Conservation (phyloP, 2,888 invertebrate genomes). For the Volucella inflata region DNA sequence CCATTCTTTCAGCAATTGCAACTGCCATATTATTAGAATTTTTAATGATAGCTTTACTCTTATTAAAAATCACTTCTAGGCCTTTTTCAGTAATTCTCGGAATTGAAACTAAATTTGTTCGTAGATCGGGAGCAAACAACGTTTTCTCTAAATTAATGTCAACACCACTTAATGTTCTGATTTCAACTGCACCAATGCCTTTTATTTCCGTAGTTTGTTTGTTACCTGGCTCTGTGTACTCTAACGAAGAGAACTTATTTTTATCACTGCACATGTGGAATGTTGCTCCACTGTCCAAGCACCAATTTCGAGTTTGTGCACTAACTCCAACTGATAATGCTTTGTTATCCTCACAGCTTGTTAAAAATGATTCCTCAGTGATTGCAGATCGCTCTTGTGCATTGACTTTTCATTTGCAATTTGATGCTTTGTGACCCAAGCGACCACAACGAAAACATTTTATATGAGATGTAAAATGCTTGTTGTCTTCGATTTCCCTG, state of each 20-base stretch:
- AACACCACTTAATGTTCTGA: too few relatives aligned
- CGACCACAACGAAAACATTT: neutral
- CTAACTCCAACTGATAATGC: neutral
- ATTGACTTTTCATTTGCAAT: neutral
- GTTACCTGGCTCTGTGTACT: slow-evolving; percentile 10
- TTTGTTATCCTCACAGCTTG: slow-evolving; percentile 3
- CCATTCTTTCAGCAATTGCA: too few relatives aligned
- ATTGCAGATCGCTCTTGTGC: neutral
- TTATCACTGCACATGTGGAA: slow-evolving; percentile 56
- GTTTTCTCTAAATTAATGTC: too few relatives aligned
- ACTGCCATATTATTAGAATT: too few relatives aligned
- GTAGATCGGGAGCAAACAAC: too few relatives aligned
- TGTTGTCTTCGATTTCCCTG: neutral
- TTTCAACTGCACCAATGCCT: slow-evolving; percentile 28
- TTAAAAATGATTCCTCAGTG: slow-evolving; percentile 21
- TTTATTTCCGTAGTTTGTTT: slow-evolving; percentile 36
- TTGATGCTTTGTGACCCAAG: neutral
- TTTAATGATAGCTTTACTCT: too few relatives aligned
- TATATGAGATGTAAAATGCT: neutral
- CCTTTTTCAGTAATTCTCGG: too few relatives aligned
- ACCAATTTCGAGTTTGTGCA: slow-evolving; percentile 8
- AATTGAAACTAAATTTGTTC: too few relatives aligned
- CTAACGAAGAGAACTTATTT: slow-evolving; percentile 5
- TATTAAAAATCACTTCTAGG: too few relatives aligned
- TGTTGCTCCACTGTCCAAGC: slow-evolving; percentile 55